A percentile compares a stretch with the other conserved stretches of the same genome.
Evolutionary conservation across 1,140 invertebrate genomes (phyloP).

Genomic region (Drosophila baimaii): DNA sequence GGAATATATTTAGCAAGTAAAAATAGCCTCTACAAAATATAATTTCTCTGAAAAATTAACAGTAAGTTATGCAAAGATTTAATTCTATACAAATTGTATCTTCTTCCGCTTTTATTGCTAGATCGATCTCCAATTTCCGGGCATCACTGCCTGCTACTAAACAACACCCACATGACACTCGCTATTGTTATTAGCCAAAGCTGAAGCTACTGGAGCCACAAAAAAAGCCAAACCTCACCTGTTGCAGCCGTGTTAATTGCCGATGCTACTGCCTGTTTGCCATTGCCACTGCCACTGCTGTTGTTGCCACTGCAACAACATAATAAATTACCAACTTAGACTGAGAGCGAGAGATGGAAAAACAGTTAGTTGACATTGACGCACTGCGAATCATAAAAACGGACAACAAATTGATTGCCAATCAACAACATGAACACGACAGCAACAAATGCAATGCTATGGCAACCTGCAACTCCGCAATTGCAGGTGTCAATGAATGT

Average conservation of each 20-base stretch:
- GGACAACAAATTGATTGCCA: conserved; percentile 82
- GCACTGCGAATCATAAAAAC: conserved; percentile 83
- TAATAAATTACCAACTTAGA: conserved; percentile 70
- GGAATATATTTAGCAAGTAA: too few species aligned
- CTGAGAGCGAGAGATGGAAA: conserved; percentile 35
- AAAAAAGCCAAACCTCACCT: conserved; percentile 15
- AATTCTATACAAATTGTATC: background rate
- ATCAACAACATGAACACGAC: conserved; percentile 81
- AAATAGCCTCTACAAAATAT: too few species aligned
- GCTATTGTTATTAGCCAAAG: conserved; percentile 31
- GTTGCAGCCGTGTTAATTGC: conserved; percentile 31
- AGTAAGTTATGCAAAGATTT: too few species aligned
- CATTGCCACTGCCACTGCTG: too few species aligned
- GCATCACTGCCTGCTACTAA: conserved; percentile 1
- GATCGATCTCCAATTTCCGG: background rate
- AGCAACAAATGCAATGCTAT: conserved; percentile 47
- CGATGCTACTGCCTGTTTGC: conserved; percentile 35
- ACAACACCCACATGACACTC: conserved; percentile 56
- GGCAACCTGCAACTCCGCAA: conserved; percentile 51
- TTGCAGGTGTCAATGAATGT: conserved; percentile 82
- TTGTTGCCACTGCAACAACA: conserved; percentile 54
- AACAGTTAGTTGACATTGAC: conserved; percentile 77
- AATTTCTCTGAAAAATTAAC: too few species aligned
- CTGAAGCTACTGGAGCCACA: conserved; percentile 22
- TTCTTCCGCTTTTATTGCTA: fast-evolving